Evolutionary conservation across 2,888 invertebrate species (phyloP).

Genomic region (Metallyticus violacea): DNA sequence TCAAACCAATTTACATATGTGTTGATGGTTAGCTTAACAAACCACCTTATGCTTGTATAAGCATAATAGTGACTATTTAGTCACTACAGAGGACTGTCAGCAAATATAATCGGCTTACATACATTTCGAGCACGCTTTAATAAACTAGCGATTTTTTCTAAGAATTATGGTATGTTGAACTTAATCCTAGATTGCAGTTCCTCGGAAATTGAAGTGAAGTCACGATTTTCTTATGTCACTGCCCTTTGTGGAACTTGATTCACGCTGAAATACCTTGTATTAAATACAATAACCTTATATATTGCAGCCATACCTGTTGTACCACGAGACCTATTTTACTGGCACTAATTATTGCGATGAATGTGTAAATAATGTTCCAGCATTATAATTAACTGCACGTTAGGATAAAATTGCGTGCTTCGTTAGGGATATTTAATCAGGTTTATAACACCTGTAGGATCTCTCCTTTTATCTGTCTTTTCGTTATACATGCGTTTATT

Average conservation of each 20-base stretch:
- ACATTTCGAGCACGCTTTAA: neutral
- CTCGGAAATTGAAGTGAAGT: too few relatives aligned
- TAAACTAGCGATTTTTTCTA: neutral
- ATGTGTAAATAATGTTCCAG: neutral
- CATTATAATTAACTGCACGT: neutral
- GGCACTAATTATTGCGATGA: neutral
- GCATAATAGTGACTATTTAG: too few relatives aligned
- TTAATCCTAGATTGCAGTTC: neutral
- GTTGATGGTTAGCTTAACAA: neutral
- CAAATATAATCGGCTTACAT: neutral
- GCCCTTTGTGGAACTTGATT: neutral
- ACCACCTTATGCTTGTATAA: too few relatives aligned
- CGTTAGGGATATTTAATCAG: neutral
- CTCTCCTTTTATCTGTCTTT: too few relatives aligned
- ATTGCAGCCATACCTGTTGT: neutral
- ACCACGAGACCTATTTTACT: neutral
- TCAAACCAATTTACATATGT: neutral
- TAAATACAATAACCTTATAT: neutral
- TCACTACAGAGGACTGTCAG: neutral
- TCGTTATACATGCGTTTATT: too few relatives aligned
- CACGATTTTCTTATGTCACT: neutral
- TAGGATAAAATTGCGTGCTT: neutral
- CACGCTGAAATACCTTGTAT: neutral
- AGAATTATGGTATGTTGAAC: neutral
- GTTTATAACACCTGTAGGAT: too few relatives aligned